Base-by-base conservation (phyloP, 2,797 vertebrate genomes). In the Onychomys arenicola region DNA sequence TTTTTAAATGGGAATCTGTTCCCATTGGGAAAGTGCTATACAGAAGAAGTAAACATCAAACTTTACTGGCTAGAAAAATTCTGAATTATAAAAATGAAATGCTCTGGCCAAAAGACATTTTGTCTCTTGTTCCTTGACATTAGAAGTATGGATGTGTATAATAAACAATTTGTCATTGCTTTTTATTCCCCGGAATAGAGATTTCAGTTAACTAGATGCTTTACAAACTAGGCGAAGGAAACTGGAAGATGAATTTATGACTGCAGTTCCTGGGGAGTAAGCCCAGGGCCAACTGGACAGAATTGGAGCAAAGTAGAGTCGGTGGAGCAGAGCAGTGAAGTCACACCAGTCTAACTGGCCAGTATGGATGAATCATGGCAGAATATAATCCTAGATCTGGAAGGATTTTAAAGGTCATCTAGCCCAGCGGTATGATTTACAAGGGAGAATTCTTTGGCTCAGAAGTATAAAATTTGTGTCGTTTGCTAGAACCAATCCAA, bases 151-250 rank as follows among this genome's bases (percentile, higher is more conserved):
- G 75, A 89, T 59, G 84, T 87, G 55, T 76, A 32, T 95, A 96
- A 93, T 92, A 97, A 97, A 93, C 96, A 88, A 59, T 87, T 97
- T 95, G 34, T 77, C 80, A 89, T 80, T 90, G 37, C 49, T 93
- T 82, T 97, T 95, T 94, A 82, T 75, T 96, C 67, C 80, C 83
- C 87, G 69, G 77, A 95, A 96, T 77, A 83, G 76, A 76, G 19
- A 86, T 96, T 91, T 96, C 89, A 82, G 93, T 90, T 96, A 81
- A 85, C 89, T 94, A 95, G 90, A 94, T 85, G 57, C 75, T 97
- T 98, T 93, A 95, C 91, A 93, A 97, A 96, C 93, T 95, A 94
- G 87, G 89, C 80, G 95, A 97, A 97, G 89, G 83, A 97, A 96
- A 93, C 43, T 89, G 89, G 83, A 82, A 97, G 83, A 95, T 94